Conservation (phyloP, 2,888 invertebrate genomes). For the Lamproptera curius region DNA sequence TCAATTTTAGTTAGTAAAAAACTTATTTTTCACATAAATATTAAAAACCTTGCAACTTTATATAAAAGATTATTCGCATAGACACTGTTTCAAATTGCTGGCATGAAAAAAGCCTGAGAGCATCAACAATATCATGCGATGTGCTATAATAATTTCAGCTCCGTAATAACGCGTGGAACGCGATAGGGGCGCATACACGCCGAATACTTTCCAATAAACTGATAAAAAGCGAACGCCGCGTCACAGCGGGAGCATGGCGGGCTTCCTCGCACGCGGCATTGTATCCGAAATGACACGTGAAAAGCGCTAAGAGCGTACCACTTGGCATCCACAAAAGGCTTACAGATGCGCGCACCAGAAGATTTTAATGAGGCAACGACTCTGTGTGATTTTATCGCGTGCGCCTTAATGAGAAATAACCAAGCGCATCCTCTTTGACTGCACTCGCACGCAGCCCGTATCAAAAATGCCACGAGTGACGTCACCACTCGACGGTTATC, state of each 20-base stretch:
- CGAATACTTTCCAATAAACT: slow-evolving; percentile 56
- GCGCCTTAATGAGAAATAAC: slow-evolving; percentile 76
- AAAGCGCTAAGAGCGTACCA: slow-evolving; percentile 71
- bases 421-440: slow-evolving; percentile 74
- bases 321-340: slow-evolving; percentile 72
- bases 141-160: neutral
- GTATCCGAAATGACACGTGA: slow-evolving; percentile 76
- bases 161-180: slow-evolving; percentile 38
- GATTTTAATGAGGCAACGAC: slow-evolving; percentile 78
- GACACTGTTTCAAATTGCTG: no score
- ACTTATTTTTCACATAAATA: no score
- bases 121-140: no score
- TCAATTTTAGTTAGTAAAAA: no score
- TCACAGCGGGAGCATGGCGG: slow-evolving; percentile 54
- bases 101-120: no score
- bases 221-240: slow-evolving; percentile 55
- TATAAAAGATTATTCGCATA: no score
- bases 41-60: no score
- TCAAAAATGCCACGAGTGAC: slow-evolving; percentile 54
- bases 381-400: slow-evolving; percentile 77
- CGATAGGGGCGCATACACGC: slow-evolving; percentile 43
- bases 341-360: slow-evolving; percentile 77
- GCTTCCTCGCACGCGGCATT: slow-evolving; percentile 56
- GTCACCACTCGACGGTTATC: slow-evolving; percentile 26
- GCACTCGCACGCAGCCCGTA: slow-evolving; percentile 49